These are phyloP conservation scores for Diglossa brunneiventris DNA, from an alignment of 2,113 vertebrate species.

Conservation along the genomic window DNA sequence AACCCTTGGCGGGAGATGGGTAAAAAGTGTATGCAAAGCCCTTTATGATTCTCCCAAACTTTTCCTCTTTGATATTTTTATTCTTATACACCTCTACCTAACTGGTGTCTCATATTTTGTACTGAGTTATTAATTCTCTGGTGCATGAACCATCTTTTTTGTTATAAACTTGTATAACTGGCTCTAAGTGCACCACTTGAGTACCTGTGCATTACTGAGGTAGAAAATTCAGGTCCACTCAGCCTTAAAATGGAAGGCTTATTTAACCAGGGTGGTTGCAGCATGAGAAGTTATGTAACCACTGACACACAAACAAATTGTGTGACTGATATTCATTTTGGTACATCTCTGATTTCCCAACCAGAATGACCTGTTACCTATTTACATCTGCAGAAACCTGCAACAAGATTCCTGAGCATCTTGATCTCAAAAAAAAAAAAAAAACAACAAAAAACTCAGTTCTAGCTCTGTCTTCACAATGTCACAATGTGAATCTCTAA, in stretches of 20 bases:
- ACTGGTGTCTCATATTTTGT: neutral
- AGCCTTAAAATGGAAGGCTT: neutral
- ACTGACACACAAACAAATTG: neutral
- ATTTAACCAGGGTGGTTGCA: neutral
- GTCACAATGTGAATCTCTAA: neutral
- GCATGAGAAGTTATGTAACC: neutral
- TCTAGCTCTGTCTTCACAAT: neutral
- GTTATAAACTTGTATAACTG: neutral
- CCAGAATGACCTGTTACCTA: neutral
- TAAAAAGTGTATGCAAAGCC: neutral
- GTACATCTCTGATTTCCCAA: neutral
- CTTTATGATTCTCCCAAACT: neutral
- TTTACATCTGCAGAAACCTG: neutral
- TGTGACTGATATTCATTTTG: neutral
- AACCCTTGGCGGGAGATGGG: neutral
- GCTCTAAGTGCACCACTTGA: neutral
- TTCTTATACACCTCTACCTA: neutral
- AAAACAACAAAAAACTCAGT: neutral
- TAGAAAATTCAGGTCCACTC: neutral
- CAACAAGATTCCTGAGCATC: neutral
- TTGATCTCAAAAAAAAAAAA: neutral
- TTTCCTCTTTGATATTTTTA: neutral
- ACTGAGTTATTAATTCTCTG: neutral
- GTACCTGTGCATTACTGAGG: neutral
- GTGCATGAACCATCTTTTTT: neutral